These are phyloP conservation scores for Acronicta leporina DNA, from an alignment of 2,888 invertebrate genomes.

Conservation along the genomic window DNA sequence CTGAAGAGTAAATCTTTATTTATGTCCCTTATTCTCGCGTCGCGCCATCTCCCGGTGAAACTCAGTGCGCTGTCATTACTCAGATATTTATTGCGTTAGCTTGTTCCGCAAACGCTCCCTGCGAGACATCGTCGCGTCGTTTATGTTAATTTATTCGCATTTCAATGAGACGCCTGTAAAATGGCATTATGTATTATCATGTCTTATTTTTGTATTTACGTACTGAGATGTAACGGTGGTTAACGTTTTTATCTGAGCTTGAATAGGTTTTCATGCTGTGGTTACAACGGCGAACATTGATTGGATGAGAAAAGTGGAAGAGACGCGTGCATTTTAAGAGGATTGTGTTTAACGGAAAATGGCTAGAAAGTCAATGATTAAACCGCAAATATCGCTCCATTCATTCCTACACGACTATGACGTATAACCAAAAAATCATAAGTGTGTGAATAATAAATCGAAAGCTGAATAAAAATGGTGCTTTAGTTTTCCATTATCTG, in stretches of 20 bases:
- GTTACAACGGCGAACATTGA: slow-evolving; percentile 7
- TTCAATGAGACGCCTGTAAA: slow-evolving; percentile 80
- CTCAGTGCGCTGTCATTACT: slow-evolving; percentile 69
- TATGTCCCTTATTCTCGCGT: slow-evolving; percentile 59
- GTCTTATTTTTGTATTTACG: slow-evolving; percentile 72
- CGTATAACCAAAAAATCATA: slow-evolving; percentile 42
- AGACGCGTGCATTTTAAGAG: slow-evolving; percentile 15
- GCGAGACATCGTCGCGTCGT: slow-evolving; percentile 69
- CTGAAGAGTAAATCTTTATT: slow-evolving; percentile 73
- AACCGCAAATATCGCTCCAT: slow-evolving; percentile 16
- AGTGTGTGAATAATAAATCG: slow-evolving; percentile 40
- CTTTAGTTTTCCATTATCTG: slow-evolving; percentile 50
- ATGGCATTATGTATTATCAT: slow-evolving; percentile 77
- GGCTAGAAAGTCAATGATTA: slow-evolving; percentile 1
- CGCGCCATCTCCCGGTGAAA: slow-evolving; percentile 66
- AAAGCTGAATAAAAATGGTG: slow-evolving; percentile 59
- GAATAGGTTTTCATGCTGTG: slow-evolving; percentile 21
- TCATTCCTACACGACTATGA: slow-evolving; percentile 8
- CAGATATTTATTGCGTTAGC: slow-evolving; percentile 77
- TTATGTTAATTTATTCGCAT: slow-evolving; percentile 86
- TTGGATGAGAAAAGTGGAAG: slow-evolving; percentile 20
- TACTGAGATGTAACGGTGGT: slow-evolving; percentile 57
- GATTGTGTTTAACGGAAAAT: slow-evolving; percentile 11
- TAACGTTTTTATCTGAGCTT: slow-evolving; percentile 56
- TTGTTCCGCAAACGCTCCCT: slow-evolving; percentile 68